Evolutionary conservation across 2,797 vertebrate genomes (phyloP).

Genomic region (Scolopax bukidnonensis): DNA sequence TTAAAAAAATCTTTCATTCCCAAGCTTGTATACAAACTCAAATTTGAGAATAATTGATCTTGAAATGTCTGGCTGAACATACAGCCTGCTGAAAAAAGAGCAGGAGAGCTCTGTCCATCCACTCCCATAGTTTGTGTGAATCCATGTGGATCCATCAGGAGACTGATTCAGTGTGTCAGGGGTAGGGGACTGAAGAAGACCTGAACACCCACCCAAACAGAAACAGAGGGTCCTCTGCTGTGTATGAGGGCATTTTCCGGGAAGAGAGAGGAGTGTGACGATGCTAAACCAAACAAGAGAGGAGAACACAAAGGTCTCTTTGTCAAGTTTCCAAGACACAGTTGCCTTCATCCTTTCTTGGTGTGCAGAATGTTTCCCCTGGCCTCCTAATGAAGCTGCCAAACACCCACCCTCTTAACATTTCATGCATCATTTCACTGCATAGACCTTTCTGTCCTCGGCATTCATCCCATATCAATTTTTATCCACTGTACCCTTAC

Average conservation of each 20-base stretch:
- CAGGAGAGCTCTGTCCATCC: constrained; percentile 9
- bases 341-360: constrained; percentile 55
- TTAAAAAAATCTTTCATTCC: not conserved
- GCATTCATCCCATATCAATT: not conserved
- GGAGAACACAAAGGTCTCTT: constrained; percentile 54
- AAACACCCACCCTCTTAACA: not conserved
- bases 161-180: constrained; percentile 45
- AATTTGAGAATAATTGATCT: constrained; percentile 52
- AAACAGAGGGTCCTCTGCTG: constrained; percentile 25
- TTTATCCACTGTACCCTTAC: not conserved
- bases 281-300: constrained; percentile 6
- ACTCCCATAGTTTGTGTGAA: constrained; percentile 50
- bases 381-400: constrained; percentile 40
- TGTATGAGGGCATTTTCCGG: not conserved
- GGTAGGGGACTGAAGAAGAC: not conserved
- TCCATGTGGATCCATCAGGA: constrained; percentile 46
- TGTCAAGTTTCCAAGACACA: constrained; percentile 52
- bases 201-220: constrained; percentile 8
- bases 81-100: constrained; percentile 4
- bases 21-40: not conserved
- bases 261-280: constrained; percentile 5
- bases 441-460: not conserved
- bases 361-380: constrained; percentile 19
- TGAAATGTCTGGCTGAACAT: constrained; percentile 32
- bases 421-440: constrained; percentile 26